phyloP scores from a whole-genome alignment of 2,113 vertebrate species.

The Oryzias curvinotus region DNA sequence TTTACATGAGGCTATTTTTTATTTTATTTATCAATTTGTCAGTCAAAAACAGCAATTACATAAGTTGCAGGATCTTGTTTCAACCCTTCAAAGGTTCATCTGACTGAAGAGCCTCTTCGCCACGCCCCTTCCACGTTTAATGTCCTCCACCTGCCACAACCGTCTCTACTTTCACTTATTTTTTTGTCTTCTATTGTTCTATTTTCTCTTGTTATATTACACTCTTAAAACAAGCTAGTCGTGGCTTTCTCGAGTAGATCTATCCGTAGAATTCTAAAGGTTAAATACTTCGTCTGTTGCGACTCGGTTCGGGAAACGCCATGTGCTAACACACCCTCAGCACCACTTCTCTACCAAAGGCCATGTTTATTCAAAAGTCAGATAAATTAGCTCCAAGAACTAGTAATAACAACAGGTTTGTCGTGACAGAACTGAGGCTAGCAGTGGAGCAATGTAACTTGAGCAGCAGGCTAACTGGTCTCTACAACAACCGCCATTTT shows the following conservation, averaged over 20 bases:
- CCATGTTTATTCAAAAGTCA: background rate
- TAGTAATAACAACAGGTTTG: conserved; percentile 3
- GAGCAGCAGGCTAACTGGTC: conserved; percentile 65
- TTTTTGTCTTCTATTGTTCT: background rate
- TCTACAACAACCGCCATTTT: conserved; percentile 85
- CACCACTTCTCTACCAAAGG: background rate
- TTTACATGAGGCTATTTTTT: too few species aligned
- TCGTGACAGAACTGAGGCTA: conserved; percentile 60
- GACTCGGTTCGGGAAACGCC: background rate
- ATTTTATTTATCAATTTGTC: too few species aligned
- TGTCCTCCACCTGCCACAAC: conserved; percentile 41
- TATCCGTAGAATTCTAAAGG: background rate
- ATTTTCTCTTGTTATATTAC: background rate
- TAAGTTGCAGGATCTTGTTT: too few species aligned
- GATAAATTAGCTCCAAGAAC: background rate
- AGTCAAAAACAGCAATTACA: too few species aligned
- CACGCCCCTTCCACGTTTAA: conserved; percentile 52
- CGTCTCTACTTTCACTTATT: conserved; percentile 15
- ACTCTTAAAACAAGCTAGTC: background rate
- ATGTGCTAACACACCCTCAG: background rate
- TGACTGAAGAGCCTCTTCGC: conserved; percentile 20
- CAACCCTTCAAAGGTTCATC: background rate
- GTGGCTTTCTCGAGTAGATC: background rate
- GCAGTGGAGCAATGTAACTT: conserved; percentile 35
- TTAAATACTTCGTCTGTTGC: background rate